These are phyloP conservation scores for Caenorhabditis sp. DNA, from an alignment of 2,888 invertebrate species.

Conservation along the genomic window DNA sequence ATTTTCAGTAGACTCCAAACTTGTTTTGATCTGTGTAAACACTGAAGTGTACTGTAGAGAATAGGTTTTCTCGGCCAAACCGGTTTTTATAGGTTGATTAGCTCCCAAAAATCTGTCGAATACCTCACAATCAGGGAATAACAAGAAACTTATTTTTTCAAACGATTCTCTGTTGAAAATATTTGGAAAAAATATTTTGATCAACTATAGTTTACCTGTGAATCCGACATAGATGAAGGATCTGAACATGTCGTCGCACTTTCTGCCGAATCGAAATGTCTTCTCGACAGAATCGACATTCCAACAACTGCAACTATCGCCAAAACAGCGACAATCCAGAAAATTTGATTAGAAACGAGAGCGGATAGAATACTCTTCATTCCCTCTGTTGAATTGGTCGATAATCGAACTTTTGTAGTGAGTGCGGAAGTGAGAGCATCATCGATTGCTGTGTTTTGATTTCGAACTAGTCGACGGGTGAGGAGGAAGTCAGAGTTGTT, in stretches of 20 bases:
- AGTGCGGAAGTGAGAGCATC: constrained; percentile 48
- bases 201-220: constrained; percentile 14
- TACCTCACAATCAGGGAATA: too few species aligned
- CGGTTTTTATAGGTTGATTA: too few species aligned
- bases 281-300: constrained; percentile 16
- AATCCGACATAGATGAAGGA: constrained; percentile 24
- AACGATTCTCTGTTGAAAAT: too few species aligned
- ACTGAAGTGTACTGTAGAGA: too few species aligned
- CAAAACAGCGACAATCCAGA: constrained; percentile 24
- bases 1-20: too few species aligned
- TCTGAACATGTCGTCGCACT: constrained; percentile 37
- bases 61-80: too few species aligned
- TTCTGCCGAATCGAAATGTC: constrained; percentile 15
- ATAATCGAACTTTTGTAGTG: constrained; percentile 35
- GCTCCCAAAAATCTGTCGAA: too few species aligned
- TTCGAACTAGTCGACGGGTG: constrained; percentile 27
- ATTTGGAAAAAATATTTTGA: not conserved
- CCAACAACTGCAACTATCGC: constrained; percentile 16
- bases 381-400: constrained; percentile 1
- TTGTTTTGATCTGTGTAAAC: too few species aligned
- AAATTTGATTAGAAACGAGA: constrained; percentile 9
- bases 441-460: constrained; percentile 22
- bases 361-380: constrained; percentile 12
- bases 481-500: constrained; percentile 47
- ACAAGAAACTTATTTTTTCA: too few species aligned